Evolutionary conservation across 2,113 vertebrate species (phyloP).

Genomic region (Fukomys damarensis): DNA sequence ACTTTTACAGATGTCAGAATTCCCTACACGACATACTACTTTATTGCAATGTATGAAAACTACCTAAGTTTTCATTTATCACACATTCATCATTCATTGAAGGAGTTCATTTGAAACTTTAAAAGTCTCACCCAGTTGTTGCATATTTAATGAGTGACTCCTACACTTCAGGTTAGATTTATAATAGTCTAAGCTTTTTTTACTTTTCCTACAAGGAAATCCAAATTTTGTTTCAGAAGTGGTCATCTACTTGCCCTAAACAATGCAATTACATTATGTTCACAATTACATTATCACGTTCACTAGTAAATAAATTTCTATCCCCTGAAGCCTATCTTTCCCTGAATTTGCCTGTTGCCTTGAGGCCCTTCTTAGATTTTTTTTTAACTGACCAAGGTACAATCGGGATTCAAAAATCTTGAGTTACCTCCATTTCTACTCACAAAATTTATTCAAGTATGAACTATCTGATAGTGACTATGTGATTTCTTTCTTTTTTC

Average conservation of each 20-base stretch:
- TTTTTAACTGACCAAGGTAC: background rate
- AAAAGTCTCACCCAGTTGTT: constrained; percentile 40
- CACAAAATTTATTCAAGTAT: constrained; percentile 47
- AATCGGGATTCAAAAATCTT: constrained; percentile 44
- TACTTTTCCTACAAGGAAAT: constrained; percentile 33
- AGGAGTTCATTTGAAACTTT: background rate
- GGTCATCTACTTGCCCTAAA: background rate
- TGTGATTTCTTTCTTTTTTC: too few relatives aligned
- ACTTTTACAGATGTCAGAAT: constrained; percentile 47
- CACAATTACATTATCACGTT: constrained; percentile 51
- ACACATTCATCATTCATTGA: constrained; percentile 36
- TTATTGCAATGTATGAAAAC: constrained; percentile 44
- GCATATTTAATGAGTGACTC: background rate
- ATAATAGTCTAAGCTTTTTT: constrained; percentile 11
- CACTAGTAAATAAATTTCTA: constrained; percentile 63
- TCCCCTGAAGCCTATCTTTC: constrained; percentile 63
- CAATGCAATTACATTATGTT: constrained; percentile 23
- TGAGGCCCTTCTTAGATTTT: constrained; percentile 37
- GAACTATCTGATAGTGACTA: constrained; percentile 15
- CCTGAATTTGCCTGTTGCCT: constrained; percentile 69
- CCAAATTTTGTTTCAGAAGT: constrained; percentile 57
- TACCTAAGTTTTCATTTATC: constrained; percentile 39
- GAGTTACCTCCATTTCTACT: constrained; percentile 51
- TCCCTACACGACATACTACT: background rate
- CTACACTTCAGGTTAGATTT: constrained; percentile 34